phyloP scores from a whole-genome alignment of 2,113 vertebrate genomes.

The Brevimyrus niger region DNA sequence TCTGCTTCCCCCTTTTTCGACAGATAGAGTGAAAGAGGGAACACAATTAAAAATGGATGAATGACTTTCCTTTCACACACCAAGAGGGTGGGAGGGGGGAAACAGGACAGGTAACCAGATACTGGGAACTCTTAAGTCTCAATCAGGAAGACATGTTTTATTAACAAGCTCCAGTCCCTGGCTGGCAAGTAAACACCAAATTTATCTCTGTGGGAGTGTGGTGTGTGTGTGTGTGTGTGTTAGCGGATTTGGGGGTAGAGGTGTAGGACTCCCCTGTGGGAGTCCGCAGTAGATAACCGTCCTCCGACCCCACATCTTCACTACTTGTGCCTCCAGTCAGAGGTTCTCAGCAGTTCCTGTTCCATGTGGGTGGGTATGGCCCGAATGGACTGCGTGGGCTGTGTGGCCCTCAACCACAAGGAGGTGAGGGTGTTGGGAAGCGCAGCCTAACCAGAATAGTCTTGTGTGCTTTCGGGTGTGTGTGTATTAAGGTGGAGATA shows the following conservation, averaged over 20 bases:
- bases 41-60: conserved; percentile 65
- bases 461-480: conserved; percentile 38
- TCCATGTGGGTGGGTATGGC: conserved; percentile 42
- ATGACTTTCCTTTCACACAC: conserved; percentile 55
- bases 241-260: conserved; percentile 18
- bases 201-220: conserved; percentile 27
- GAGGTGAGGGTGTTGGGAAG: conserved; percentile 55
- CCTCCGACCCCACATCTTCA: conserved; percentile 26
- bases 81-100: conserved; percentile 35
- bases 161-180: conserved; percentile 43
- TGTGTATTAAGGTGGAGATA: not conserved
- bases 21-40: conserved; percentile 26
- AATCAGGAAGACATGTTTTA: conserved; percentile 53
- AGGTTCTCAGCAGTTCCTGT: conserved; percentile 47
- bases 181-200: conserved; percentile 35
- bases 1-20: conserved; percentile 12
- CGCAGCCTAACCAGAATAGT: conserved; percentile 28
- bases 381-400: conserved; percentile 40
- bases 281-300: conserved; percentile 1
- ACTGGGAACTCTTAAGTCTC: conserved; percentile 37
- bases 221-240: conserved; percentile 28
- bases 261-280: not conserved
- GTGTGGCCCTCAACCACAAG: conserved; percentile 39
- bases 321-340: conserved; percentile 42
- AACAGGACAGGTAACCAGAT: conserved; percentile 50